These are phyloP conservation scores for Pogonomyrmex barbatus DNA, from an alignment of 1,140 invertebrate species.

Conservation along the genomic window DNA sequence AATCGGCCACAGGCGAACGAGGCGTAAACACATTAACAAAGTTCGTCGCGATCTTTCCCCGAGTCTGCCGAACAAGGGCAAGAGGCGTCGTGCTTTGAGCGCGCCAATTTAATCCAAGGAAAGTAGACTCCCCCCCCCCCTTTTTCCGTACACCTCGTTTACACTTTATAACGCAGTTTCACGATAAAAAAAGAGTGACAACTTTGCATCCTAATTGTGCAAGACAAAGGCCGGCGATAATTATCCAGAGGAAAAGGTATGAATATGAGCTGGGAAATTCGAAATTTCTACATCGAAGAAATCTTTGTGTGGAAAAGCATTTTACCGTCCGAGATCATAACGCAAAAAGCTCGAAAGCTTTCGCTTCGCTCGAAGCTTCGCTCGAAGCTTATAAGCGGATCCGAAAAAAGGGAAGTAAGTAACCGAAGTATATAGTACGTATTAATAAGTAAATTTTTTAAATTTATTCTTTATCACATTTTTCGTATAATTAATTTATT, in stretches of 20 bases:
- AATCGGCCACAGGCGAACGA: constrained; percentile 4
- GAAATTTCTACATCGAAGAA: neutral
- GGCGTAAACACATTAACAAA: constrained; percentile 54
- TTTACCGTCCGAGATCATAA: neutral
- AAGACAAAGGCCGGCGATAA: neutral
- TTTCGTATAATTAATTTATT: too few species aligned
- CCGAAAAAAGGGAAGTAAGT: too few species aligned
- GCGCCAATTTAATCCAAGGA: constrained; percentile 50
- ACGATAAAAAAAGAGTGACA: constrained; percentile 46
- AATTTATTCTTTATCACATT: too few species aligned
- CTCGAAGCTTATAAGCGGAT: too few species aligned
- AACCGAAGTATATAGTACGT: too few species aligned
- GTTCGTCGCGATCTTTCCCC: constrained; percentile 39
- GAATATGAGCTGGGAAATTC: neutral
- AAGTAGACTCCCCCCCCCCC: constrained; percentile 1
- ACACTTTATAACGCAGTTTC: constrained; percentile 39
- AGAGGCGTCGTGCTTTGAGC: constrained; percentile 44
- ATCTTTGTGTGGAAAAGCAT: neutral
- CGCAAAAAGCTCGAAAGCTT: too few species aligned
- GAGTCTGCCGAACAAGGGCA: constrained; percentile 7
- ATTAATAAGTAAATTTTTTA: too few species aligned
- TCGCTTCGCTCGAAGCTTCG: too few species aligned
- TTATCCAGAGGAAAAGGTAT: neutral
- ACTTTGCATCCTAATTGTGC: constrained; percentile 46
- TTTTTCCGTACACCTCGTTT: constrained; percentile 39